A percentile compares a stretch with the other conserved stretches of the same genome.
Conservation (phyloP, 2,888 invertebrate genomes). For the Carabus problematicus region DNA sequence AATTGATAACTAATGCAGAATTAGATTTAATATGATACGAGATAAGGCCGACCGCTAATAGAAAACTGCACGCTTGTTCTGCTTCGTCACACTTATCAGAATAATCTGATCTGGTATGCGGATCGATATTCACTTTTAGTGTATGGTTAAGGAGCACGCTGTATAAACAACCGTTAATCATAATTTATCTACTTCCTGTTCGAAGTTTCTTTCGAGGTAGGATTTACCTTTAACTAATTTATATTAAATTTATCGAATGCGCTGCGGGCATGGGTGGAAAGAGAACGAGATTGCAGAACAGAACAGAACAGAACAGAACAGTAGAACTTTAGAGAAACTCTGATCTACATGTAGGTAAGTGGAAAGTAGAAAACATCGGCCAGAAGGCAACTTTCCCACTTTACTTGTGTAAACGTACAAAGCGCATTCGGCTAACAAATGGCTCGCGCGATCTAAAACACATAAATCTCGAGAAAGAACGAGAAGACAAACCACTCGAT, state of each 20-base stretch:
- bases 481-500: constrained; percentile 42
- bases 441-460: constrained; percentile 39
- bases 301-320: background rate
- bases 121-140: constrained; percentile 13
- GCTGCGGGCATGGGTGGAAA: too few relatives aligned
- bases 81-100: too few relatives aligned
- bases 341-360: constrained; percentile 9
- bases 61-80: too few relatives aligned
- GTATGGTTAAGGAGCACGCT: background rate
- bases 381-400: constrained; percentile 19
- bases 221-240: constrained; percentile 19
- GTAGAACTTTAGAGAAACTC: constrained; percentile 5
- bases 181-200: constrained; percentile 14
- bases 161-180: constrained; percentile 17
- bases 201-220: constrained; percentile 1
- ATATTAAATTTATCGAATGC: constrained; percentile 10
- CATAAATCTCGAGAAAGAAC: constrained; percentile 36
- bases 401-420: constrained; percentile 38
- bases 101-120: too few relatives aligned
- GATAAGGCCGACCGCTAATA: too few relatives aligned
- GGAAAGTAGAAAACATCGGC: background rate
- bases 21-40: too few relatives aligned
- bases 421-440: constrained; percentile 35
- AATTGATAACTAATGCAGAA: too few relatives aligned
- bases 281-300: too few relatives aligned